These are phyloP conservation scores for Chromis chromis DNA, from an alignment of 2,797 vertebrate species.

Conservation along the genomic window DNA sequence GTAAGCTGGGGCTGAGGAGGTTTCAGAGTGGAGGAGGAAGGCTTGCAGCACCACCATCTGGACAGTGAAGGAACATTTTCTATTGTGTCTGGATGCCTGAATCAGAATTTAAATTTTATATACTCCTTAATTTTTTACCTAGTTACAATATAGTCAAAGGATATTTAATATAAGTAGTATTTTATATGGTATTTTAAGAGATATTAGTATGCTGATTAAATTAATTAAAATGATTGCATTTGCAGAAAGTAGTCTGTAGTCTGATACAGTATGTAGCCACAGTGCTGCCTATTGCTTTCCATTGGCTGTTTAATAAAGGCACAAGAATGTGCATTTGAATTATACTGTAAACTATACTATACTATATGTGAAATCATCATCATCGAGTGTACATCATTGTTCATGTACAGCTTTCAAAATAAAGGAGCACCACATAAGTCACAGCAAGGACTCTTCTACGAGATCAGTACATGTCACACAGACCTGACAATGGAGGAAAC, in stretches of 20 bases:
- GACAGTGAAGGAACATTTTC: constrained; percentile 9
- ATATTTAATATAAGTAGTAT: background rate
- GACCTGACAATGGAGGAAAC: background rate
- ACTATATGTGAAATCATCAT: too few relatives aligned
- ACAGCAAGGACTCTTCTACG: background rate
- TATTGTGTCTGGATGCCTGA: background rate
- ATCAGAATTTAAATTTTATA: background rate
- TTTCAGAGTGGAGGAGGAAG: background rate
- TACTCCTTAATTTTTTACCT: background rate
- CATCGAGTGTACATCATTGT: too few relatives aligned
- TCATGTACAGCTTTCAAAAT: too few relatives aligned
- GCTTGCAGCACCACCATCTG: constrained; percentile 46
- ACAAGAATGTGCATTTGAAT: too few relatives aligned
- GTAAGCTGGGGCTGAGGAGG: background rate
- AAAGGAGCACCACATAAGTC: background rate
- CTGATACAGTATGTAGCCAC: background rate
- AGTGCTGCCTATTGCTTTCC: background rate
- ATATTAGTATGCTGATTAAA: too few relatives aligned
- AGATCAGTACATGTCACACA: background rate
- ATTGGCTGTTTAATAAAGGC: too few relatives aligned
- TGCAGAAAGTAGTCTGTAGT: too few relatives aligned
- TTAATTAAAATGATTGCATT: too few relatives aligned
- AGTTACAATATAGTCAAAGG: background rate
- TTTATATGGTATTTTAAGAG: background rate
- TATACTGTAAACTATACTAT: too few relatives aligned